Evolutionary conservation across 2,888 invertebrate genomes (phyloP), one percentile per base, ranked within the genome.

Genomic region (Argynnis bischoffii): DNA sequence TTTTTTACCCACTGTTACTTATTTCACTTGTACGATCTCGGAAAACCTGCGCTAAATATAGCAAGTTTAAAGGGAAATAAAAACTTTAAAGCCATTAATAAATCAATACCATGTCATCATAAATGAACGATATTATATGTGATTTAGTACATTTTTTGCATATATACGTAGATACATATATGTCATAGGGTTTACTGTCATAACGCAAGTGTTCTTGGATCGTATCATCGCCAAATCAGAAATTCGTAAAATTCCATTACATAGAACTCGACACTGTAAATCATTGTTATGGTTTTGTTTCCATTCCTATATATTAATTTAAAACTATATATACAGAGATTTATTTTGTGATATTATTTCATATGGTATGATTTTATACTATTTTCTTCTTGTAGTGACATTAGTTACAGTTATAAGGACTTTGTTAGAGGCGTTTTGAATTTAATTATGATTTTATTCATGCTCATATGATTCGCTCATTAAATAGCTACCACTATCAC

Each of bases 231-330:
- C 51, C 51, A 66, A 61, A 50, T 60, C 66, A 55, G 35, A 60
- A 59, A 46, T 65, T 65, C 53, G 57, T 48, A 66, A 60, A 60
- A 61, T 55, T 61, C 54, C 48, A 61, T 61, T 55, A 50, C 60
- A 66, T 66, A 55, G 66, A 61, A 48, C 54, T 61, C 21, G 47
- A 66, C 54, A 60, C 47, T 55, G 26, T 54, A 16, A 31, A 14
- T 66, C 48, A 60, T 60, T 47, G 48, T 66, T 48, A 54, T 60
- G 13, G 31, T 55, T 48, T 55, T 46, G n/a, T 55, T 50, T 61
- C 5, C 48, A 51, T 60, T 11, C 15, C 47, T 14, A 48, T 60
- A 47, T 15, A 48, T 50, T 61, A 48, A 13, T 59, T 61, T 66
- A 54, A 55, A 13, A 51, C 31, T 50, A 2, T 51, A n/a, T 35